These are phyloP conservation scores for Folsomia candida DNA, from an alignment of 2,888 invertebrate genomes.

Conservation along the genomic window DNA sequence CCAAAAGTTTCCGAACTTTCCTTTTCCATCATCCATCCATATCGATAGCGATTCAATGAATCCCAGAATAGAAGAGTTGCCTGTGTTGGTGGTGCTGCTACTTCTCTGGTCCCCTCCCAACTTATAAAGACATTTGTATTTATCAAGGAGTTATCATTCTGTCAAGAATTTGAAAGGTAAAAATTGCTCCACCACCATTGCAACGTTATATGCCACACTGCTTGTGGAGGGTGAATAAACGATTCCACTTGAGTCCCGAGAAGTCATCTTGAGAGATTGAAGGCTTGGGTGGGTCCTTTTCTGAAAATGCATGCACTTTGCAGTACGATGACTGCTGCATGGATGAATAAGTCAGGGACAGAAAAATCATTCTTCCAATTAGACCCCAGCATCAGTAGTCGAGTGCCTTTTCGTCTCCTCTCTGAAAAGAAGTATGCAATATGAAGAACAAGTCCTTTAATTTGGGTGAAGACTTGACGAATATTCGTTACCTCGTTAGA, in stretches of 20 bases:
- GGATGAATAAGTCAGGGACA: neutral
- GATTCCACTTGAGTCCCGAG: neutral
- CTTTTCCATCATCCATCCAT: too few relatives aligned
- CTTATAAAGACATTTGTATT: constrained; percentile 26
- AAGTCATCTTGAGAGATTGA: too few relatives aligned
- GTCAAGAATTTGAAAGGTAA: constrained; percentile 37
- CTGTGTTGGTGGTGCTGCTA: neutral
- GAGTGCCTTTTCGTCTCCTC: neutral
- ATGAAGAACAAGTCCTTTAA: too few relatives aligned
- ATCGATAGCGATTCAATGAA: neutral
- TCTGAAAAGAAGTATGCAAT: too few relatives aligned
- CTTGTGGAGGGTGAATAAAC: constrained; percentile 4
- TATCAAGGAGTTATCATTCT: constrained; percentile 32
- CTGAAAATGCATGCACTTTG: too few relatives aligned
- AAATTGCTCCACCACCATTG: constrained; percentile 24
- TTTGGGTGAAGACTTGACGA: too few relatives aligned
- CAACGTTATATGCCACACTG: too few relatives aligned
- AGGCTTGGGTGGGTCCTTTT: too few relatives aligned
- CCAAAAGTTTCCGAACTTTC: neutral
- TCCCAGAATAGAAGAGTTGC: neutral
- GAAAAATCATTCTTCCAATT: neutral
- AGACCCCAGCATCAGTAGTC: neutral
- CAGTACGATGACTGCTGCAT: neutral
- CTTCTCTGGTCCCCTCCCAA: neutral
- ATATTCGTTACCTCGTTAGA: too few relatives aligned